These are phyloP conservation scores for Poeciliopsis turrubarensis DNA, from an alignment of 2,113 vertebrate genomes.

Conservation along the genomic window DNA sequence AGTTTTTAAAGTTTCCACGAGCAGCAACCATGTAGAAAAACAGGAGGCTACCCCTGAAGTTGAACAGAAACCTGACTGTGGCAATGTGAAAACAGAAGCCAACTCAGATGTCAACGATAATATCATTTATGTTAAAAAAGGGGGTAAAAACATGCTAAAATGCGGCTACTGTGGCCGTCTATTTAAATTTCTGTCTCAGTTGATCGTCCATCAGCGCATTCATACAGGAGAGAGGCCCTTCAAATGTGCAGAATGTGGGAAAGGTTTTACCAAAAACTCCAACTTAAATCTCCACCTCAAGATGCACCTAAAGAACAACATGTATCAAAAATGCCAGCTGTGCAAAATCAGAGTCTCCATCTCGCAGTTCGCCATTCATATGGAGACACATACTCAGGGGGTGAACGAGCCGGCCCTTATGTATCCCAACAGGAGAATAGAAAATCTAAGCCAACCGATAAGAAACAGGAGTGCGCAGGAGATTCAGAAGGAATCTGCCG, in stretches of 20 bases:
- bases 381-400: slow-evolving; percentile 36
- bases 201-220: slow-evolving; percentile 76
- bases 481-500: not conserved
- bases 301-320: slow-evolving; percentile 58
- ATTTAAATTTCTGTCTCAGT: slow-evolving; percentile 77
- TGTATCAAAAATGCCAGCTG: slow-evolving; percentile 54
- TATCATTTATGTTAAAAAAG: slow-evolving; percentile 40
- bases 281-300: slow-evolving; percentile 79
- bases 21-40: not conserved
- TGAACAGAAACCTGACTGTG: slow-evolving; percentile 13
- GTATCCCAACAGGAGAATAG: not conserved
- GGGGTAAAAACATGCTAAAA: slow-evolving; percentile 59
- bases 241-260: slow-evolving; percentile 75
- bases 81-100: not conserved
- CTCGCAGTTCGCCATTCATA: slow-evolving; percentile 51
- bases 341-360: slow-evolving; percentile 55
- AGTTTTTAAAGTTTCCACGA: slow-evolving; percentile 13
- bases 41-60: not conserved
- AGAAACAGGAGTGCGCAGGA: not conserved
- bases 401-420: not conserved
- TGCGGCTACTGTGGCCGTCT: slow-evolving; percentile 73
- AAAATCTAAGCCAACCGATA: not conserved
- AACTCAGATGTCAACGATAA: not conserved
- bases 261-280: slow-evolving; percentile 78
- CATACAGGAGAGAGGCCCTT: slow-evolving; percentile 82